These are phyloP conservation scores for Unio delphinus DNA, from an alignment of 2,888 invertebrate genomes.

Conservation along the genomic window DNA sequence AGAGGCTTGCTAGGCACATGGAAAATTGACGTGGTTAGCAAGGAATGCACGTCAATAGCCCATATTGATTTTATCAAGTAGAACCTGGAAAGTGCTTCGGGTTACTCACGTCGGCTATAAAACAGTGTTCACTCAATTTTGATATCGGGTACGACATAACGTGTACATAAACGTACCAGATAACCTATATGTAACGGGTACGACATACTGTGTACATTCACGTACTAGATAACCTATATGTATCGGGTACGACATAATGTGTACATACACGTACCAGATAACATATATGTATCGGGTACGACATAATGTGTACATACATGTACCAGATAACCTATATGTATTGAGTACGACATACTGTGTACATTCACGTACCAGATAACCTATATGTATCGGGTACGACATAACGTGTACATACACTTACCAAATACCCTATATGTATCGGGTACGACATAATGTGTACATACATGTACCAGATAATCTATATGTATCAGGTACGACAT, in stretches of 20 bases:
- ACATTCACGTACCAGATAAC: not conserved
- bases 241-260: not conserved
- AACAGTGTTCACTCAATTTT: not conserved
- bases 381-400: not conserved
- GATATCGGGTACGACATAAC: not conserved
- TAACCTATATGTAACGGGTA: not conserved
- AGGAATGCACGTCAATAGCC: too few relatives aligned
- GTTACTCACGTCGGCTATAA: not conserved
- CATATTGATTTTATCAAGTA: too few relatives aligned
- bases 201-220: too few relatives aligned
- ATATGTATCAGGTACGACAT: too few relatives aligned
- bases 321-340: not conserved
- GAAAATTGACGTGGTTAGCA: too few relatives aligned
- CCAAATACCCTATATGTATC: not conserved
- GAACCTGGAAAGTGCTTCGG: too few relatives aligned
- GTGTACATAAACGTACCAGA: not conserved
- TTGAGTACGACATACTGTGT: not conserved
- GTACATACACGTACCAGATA: not conserved
- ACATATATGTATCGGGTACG: not conserved
- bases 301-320: too few relatives aligned
- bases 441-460: not conserved
- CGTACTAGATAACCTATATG: not conserved
- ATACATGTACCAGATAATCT: not conserved
- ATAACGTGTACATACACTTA: not conserved
- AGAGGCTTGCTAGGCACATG: too few relatives aligned